A percentile compares a stretch with the other conserved stretches of the same genome.
Conservation (phyloP, 2,113 vertebrate genomes). For the Chascanopsetta lugubris region DNA sequence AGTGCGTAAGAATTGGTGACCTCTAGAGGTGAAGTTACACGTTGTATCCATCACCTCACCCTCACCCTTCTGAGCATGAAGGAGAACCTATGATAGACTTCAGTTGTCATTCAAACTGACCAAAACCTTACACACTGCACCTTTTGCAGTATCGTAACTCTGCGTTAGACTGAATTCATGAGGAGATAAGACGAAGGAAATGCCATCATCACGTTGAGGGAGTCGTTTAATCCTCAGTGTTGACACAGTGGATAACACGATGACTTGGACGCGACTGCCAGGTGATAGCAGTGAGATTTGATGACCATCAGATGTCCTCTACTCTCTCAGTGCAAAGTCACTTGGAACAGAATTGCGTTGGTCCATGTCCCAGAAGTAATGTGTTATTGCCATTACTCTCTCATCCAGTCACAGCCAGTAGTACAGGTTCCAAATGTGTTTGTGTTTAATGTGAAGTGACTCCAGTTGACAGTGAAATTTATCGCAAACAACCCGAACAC, state of each 20-base stretch:
- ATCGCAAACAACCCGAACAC: neutral
- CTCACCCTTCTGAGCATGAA: too few relatives aligned
- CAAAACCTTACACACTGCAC: too few relatives aligned
- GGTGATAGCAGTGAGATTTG: slow-evolving; percentile 45
- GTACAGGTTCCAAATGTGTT: neutral
- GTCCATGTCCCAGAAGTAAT: slow-evolving; percentile 32
- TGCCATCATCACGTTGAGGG: slow-evolving; percentile 35
- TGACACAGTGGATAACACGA: slow-evolving; percentile 54
- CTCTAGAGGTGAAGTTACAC: too few relatives aligned
- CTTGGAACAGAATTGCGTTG: slow-evolving; percentile 25
- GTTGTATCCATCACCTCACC: too few relatives aligned
- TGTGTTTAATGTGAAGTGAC: neutral
- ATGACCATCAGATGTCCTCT: slow-evolving; percentile 56
- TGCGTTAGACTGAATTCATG: slow-evolving; percentile 52
- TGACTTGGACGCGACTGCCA: slow-evolving; percentile 39
- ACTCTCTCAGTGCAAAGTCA: slow-evolving; percentile 31
- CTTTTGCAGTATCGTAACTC: too few relatives aligned
- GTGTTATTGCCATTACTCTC: neutral
- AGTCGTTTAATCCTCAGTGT: slow-evolving; percentile 41
- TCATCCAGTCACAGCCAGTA: neutral
- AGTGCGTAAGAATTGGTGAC: too few relatives aligned
- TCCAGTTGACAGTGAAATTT: neutral
- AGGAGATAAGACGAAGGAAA: slow-evolving; percentile 56
- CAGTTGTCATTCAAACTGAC: too few relatives aligned
- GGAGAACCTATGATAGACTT: too few relatives aligned